Percentiles rank a stretch among this genome's conserved stretches.
These are phyloP conservation scores for Gymnorhina tibicen DNA, from an alignment of 2,113 vertebrate genomes.

Conservation along the genomic window DNA sequence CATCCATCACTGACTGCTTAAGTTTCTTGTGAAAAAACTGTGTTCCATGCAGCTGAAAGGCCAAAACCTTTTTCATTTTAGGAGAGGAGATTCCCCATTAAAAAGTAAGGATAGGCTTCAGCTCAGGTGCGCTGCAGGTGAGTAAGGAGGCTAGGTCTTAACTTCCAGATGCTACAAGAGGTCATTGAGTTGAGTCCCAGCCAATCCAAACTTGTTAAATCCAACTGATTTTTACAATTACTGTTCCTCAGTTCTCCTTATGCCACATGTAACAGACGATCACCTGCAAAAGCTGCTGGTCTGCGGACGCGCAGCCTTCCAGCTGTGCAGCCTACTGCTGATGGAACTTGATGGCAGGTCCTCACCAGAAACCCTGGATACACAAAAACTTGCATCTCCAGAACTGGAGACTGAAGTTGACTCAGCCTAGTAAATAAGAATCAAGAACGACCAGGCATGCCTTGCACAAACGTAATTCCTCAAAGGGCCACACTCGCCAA, in stretches of 20 bases:
- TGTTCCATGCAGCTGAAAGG: background rate
- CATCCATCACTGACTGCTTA: background rate
- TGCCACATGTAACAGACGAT: rapidly evolving
- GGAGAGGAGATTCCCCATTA: background rate
- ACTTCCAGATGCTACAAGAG: background rate
- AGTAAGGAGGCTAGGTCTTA: background rate
- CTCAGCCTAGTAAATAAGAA: background rate
- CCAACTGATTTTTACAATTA: background rate
- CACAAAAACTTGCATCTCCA: background rate
- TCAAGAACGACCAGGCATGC: background rate
- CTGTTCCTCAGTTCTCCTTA: background rate
- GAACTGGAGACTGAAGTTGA: background rate
- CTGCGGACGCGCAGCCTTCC: background rate
- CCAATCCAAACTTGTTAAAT: background rate
- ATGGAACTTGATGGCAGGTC: background rate
- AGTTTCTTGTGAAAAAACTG: background rate
- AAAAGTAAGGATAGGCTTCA: background rate
- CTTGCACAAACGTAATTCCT: background rate
- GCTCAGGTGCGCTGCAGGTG: background rate
- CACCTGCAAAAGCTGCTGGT: background rate
- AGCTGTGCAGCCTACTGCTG: background rate
- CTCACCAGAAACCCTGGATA: background rate
- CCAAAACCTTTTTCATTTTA: background rate
- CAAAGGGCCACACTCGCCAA: background rate
- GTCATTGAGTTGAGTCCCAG: background rate